A percentile compares a stretch with the other conserved stretches of the same genome.
These are phyloP conservation scores for Aphyosemion australe DNA, from an alignment of 2,113 vertebrate genomes.

Conservation along the genomic window DNA sequence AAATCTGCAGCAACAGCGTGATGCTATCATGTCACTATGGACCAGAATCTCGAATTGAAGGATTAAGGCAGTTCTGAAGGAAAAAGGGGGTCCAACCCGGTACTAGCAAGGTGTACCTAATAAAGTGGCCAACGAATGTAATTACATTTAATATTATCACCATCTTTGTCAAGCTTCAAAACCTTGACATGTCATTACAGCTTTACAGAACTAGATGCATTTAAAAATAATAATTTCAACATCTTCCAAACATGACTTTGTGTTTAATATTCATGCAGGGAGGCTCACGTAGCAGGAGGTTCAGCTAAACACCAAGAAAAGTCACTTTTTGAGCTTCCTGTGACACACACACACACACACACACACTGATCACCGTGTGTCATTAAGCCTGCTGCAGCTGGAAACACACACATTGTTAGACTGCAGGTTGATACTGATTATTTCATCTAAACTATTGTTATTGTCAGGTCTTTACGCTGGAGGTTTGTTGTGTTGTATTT, in stretches of 20 bases:
- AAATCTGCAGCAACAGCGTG: no score
- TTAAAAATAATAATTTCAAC: no score
- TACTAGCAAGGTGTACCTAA: no score
- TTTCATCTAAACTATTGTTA: conserved; percentile 12
- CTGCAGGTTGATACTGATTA: background rate
- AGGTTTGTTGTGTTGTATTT: conserved; percentile 10
- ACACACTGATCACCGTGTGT: background rate
- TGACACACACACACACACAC: background rate
- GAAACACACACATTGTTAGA: background rate
- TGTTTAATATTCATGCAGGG: background rate
- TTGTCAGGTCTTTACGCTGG: background rate
- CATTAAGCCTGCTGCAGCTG: background rate
- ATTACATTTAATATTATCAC: no score
- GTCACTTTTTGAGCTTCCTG: background rate
- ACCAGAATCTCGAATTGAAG: no score
- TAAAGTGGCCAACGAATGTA: no score
- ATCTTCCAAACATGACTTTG: background rate
- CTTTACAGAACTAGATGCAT: no score
- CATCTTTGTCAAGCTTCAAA: no score
- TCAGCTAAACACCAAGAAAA: background rate
- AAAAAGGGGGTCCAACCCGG: no score
- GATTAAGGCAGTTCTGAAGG: no score
- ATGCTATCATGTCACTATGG: no score
- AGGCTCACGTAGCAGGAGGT: background rate
- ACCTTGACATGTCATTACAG: no score